Percentiles rank a stretch among this genome's conserved stretches.
These are phyloP conservation scores for Myodes glareolus DNA, from an alignment of 2,113 vertebrate genomes.

Conservation along the genomic window DNA sequence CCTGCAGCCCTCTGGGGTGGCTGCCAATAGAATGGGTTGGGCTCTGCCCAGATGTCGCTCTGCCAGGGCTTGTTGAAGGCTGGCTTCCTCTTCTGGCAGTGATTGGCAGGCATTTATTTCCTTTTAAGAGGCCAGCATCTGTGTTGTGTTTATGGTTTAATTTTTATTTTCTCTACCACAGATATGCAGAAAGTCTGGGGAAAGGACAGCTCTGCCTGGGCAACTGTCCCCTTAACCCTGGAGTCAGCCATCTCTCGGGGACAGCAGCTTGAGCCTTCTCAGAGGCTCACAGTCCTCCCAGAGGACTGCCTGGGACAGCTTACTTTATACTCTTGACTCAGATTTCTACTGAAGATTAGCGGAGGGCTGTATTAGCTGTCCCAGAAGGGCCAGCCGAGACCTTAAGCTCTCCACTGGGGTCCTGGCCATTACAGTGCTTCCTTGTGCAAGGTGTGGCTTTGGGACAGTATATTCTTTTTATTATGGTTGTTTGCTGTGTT, in stretches of 20 bases:
- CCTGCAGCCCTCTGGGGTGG: not conserved
- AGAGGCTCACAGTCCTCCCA: not conserved
- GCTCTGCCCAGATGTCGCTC: not conserved
- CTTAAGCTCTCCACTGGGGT: not conserved
- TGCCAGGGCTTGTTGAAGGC: not conserved
- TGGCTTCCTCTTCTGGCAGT: not conserved
- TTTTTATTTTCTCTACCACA: constrained; percentile 39
- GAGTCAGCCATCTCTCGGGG: not conserved
- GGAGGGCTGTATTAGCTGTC: not conserved
- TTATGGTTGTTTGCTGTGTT: not conserved
- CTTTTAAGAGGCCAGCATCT: constrained; percentile 2
- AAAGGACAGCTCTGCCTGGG: not conserved
- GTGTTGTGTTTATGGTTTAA: constrained; percentile 32
- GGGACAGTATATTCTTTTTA: not conserved
- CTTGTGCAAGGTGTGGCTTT: not conserved
- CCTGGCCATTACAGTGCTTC: not conserved
- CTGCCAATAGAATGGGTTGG: not conserved
- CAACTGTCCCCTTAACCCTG: not conserved
- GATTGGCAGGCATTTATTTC: not conserved
- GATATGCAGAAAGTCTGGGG: not conserved
- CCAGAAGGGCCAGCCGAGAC: not conserved
- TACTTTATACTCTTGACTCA: not conserved
- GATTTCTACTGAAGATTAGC: not conserved
- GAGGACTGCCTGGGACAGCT: not conserved
- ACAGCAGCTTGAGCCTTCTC: fast-evolving